Percentiles rank a stretch among this genome's conserved stretches.
Conservation (phyloP, 1,140 invertebrate genomes). For the Drosophila kohkoa region DNA sequence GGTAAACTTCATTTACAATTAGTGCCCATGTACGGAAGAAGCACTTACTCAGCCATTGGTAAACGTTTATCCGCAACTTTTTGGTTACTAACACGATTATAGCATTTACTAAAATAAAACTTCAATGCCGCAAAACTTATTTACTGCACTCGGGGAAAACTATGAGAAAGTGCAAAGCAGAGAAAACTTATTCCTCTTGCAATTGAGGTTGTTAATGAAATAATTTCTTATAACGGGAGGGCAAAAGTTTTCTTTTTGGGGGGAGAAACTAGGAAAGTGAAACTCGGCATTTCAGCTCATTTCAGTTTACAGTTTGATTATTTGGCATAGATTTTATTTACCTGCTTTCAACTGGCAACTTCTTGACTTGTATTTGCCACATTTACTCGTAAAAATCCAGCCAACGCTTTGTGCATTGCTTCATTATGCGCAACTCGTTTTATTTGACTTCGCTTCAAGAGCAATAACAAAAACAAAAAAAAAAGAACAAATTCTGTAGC, state of each 20-base stretch:
- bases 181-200: constrained; percentile 50
- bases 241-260: constrained; percentile 42
- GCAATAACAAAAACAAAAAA: constrained; percentile 19
- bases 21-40: constrained; percentile 53
- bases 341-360: constrained; percentile 29
- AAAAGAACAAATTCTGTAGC: constrained; percentile 70
- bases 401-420: constrained; percentile 72
- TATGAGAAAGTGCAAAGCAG: constrained; percentile 41
- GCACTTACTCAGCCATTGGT: constrained; percentile 63
- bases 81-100: constrained; percentile 77
- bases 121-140: constrained; percentile 53
- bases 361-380: constrained; percentile 50
- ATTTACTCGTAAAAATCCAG: constrained; percentile 52
- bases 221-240: constrained; percentile 64
- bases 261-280: constrained; percentile 63
- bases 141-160: constrained; percentile 12
- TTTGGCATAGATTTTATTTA: constrained; percentile 74
- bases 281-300: constrained; percentile 68
- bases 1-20: constrained; percentile 64
- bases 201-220: constrained; percentile 82
- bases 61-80: constrained; percentile 76
- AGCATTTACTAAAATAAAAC: constrained; percentile 73
- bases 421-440: constrained; percentile 80
- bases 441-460: constrained; percentile 70
- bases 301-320: constrained; percentile 53